Evolutionary conservation across 23 tunicate species (phyloP), one percentile per base, ranked within the genome.

Genomic region (Phallusia fumigata): DNA sequence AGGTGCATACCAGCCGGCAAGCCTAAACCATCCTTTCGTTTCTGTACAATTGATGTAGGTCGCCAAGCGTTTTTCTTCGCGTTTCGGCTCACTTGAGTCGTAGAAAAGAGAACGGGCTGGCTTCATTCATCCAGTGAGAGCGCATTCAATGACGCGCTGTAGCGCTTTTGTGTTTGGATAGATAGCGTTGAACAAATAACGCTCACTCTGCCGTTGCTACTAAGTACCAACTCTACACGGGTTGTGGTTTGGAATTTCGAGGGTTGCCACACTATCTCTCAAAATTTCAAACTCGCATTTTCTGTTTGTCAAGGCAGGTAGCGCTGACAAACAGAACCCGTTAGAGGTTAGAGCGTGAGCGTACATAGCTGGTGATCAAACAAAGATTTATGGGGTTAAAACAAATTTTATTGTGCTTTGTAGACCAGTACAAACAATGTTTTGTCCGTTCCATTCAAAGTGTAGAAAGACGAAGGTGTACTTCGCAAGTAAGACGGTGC

Each of bases 361-460:
- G 26, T 21, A 51, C 58, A 51, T 18, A 18, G 58, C 58, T 51
- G 26, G 69, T 58, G 69, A 22, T 5, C 69, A 58, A 58, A 58
- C 69, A 58, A 1, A 58, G 69, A 58, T 58, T 58, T 58, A 58
- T 58, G 69, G 69, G 28, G 69, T 58, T n/a, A 58, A 58, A 22
- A 24, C 69, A 24, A 1, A 58, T 24, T 58, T 58, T 22, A 58
- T 58, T 58, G 69, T 58, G 28, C 69, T 24, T 22, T 58, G 69
- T 58, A 58, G 16, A 24, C 69, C 69, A 58, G 69, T 58, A 58
- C 69, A 58, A 58, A 58, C 69, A 58, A 58, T 58, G 28, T 58
- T 58, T 58, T 58, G 69, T 58, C 69, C 69, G 69, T 58, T 58
- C 28, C 69, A 58, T 58, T 58, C 69, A 58, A 58, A 58, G 69